phyloP scores from a whole-genome alignment of 23 tunicate genomes.

The Styela clava region DNA sequence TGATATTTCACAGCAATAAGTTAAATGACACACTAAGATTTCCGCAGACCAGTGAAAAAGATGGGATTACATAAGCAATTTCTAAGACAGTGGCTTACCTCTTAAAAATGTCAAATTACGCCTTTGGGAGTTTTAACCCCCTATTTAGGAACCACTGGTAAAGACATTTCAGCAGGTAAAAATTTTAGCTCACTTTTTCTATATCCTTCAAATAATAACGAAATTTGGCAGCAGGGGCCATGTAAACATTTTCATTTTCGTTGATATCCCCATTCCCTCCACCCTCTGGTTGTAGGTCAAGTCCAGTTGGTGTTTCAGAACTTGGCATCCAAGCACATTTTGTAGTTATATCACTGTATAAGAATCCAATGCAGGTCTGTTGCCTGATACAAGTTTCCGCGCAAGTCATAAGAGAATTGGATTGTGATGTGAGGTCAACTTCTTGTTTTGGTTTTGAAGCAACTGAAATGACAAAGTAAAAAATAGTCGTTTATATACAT shows the following conservation, averaged over 20 bases:
- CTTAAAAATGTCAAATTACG: no score
- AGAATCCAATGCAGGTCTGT: conserved; percentile 43
- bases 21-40: no score
- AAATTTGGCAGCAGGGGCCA: conserved; percentile 18
- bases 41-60: no score
- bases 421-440: conserved; percentile 46
- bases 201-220: conserved; percentile 2
- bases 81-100: no score
- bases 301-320: background rate
- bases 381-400: conserved; percentile 74
- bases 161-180: no score
- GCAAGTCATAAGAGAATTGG: conserved; percentile 53
- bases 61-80: no score
- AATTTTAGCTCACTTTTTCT: background rate
- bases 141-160: no score
- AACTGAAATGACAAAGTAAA: background rate
- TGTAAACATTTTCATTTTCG: background rate
- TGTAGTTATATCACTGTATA: conserved; percentile 35
- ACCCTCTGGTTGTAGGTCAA: no score
- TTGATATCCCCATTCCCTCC: background rate
- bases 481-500: background rate
- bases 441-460: conserved; percentile 14
- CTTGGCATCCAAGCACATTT: conserved; percentile 54
- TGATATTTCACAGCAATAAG: no score
- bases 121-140: no score